Evolutionary conservation across 1,140 invertebrate genomes (phyloP).

Genomic region (Sinonovacula constricta): DNA sequence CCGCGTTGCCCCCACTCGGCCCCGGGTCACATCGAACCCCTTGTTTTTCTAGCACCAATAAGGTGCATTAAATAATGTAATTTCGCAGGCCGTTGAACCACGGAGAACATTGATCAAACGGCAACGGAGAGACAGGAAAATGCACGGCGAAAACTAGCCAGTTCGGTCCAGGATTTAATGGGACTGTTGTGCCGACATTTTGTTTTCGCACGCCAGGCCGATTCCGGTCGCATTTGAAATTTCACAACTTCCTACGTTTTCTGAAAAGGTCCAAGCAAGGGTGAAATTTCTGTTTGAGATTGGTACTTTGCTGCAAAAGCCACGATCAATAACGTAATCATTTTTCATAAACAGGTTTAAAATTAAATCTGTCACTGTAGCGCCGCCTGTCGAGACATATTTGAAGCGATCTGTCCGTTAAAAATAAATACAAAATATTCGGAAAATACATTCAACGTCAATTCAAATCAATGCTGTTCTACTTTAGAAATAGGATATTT

Average conservation of each 20-base stretch:
- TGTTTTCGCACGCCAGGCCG: constrained; percentile 39
- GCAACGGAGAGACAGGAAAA: constrained; percentile 41
- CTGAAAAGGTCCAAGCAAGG: constrained; percentile 38
- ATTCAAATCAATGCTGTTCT: no score
- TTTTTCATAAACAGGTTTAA: no score
- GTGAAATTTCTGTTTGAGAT: constrained; percentile 54
- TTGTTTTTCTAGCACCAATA: constrained; percentile 15
- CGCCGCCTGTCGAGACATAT: no score
- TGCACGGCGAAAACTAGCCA: constrained; percentile 9
- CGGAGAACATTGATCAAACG: constrained; percentile 27
- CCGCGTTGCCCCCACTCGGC: not conserved
- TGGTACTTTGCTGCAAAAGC: constrained; percentile 16
- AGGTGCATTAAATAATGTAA: constrained; percentile 53
- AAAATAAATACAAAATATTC: no score
- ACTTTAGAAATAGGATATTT: no score
- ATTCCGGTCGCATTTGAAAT: constrained; percentile 38
- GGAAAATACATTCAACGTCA: no score
- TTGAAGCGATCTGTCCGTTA: no score
- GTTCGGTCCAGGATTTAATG: no score
- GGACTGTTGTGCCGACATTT: constrained; percentile 10
- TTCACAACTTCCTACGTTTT: constrained; percentile 36
- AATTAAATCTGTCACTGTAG: no score
- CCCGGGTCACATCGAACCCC: constrained; percentile 26
- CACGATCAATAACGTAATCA: constrained; percentile 31
- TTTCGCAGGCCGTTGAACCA: constrained; percentile 44